These are phyloP conservation scores for Montipora foliosa DNA, from an alignment of 64 coral and sea anemone species.

Conservation along the genomic window DNA sequence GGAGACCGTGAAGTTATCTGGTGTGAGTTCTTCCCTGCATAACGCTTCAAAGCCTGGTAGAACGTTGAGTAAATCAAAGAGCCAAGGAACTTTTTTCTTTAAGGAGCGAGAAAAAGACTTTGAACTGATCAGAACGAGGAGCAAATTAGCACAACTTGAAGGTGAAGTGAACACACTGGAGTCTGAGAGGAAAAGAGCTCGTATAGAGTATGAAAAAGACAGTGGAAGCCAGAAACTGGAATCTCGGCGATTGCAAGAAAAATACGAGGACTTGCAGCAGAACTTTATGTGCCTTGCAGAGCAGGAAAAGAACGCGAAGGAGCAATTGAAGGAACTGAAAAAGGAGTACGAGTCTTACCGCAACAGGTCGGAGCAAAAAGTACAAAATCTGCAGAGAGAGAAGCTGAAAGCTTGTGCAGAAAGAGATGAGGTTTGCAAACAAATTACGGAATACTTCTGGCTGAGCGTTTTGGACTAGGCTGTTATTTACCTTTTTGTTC, in stretches of 20 bases:
- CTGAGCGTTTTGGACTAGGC: background rate
- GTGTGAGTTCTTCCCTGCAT: background rate
- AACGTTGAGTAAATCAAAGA: conserved; percentile 47
- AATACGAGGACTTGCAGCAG: conserved; percentile 71
- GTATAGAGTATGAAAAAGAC: conserved; percentile 82
- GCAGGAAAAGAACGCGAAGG: conserved; percentile 87
- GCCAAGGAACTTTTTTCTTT: conserved; percentile 21
- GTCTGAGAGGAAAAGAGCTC: conserved; percentile 71
- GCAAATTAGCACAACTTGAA: conserved; percentile 84
- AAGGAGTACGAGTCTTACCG: conserved; percentile 79
- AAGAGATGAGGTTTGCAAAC: conserved; percentile 75
- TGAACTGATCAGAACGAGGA: conserved; percentile 77
- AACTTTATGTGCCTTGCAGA: conserved; percentile 78
- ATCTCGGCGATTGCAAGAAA: conserved; percentile 57
- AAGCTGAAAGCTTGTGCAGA: conserved; percentile 85
- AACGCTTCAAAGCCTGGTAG: background rate
- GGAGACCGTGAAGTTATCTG: background rate
- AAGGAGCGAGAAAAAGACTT: conserved; percentile 86
- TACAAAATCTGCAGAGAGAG: conserved; percentile 87
- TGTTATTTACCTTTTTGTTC: too few species aligned
- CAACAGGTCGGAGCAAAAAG: conserved; percentile 76
- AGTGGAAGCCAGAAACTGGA: conserved; percentile 52
- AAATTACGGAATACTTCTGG: background rate
- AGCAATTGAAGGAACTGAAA: conserved; percentile 78
- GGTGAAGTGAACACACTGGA: conserved; percentile 74